Evolutionary conservation across 2,888 invertebrate genomes (phyloP).

Genomic region (Cantharis rufa): DNA sequence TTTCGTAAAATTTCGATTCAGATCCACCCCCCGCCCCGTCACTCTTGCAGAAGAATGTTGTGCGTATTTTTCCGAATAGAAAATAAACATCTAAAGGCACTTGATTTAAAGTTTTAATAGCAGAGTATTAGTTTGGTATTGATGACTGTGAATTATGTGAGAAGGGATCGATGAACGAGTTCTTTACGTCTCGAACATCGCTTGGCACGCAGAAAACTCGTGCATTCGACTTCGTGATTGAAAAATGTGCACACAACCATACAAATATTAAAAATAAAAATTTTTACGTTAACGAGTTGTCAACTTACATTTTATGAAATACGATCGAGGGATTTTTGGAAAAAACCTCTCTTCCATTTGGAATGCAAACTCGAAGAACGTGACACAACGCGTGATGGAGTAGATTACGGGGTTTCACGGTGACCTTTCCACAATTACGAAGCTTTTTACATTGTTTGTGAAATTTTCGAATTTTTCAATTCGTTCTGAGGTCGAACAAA

Average conservation of each 20-base stretch:
- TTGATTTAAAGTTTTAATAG: conserved; percentile 1
- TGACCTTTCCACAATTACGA: neutral
- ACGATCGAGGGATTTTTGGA: neutral
- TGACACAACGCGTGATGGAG: neutral
- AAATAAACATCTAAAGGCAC: neutral
- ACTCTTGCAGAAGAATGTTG: neutral
- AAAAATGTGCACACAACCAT: conserved; percentile 19
- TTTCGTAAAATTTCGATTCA: neutral
- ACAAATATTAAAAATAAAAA: neutral
- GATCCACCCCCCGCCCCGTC: neutral
- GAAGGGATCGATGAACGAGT: conserved; percentile 25
- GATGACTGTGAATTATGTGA: conserved; percentile 33
- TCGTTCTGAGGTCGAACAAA: neutral
- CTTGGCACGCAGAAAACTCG: conserved; percentile 35
- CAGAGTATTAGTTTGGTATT: conserved; percentile 18
- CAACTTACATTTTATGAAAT: neutral
- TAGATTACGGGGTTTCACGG: neutral
- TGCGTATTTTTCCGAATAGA: neutral
- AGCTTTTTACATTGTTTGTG: neutral
- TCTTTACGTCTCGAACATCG: conserved; percentile 21
- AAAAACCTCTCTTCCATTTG: neutral
- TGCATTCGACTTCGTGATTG: conserved; percentile 34
- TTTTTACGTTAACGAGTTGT: neutral
- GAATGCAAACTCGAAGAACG: neutral
- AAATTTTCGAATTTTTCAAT: neutral